These are phyloP conservation scores for Meiosimyza platycephala DNA, from an alignment of 2,888 invertebrate genomes.

Conservation along the genomic window DNA sequence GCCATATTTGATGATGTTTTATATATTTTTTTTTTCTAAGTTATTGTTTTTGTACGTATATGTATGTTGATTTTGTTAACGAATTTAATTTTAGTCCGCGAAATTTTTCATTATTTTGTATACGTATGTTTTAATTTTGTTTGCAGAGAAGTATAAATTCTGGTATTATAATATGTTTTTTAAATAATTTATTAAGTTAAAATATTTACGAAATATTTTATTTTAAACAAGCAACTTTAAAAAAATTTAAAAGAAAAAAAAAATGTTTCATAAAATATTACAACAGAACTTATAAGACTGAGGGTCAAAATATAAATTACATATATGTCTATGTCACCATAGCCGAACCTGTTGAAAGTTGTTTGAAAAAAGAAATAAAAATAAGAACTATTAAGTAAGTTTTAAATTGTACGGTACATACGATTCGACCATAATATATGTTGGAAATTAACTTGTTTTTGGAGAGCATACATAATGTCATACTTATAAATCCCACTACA, in stretches of 20 bases:
- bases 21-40: too few relatives aligned
- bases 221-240: not conserved
- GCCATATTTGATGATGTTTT: too few relatives aligned
- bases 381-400: not conserved
- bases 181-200: not conserved
- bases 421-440: too few relatives aligned
- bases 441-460: too few relatives aligned
- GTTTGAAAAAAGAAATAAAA: conserved; percentile 1
- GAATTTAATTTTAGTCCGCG: too few relatives aligned
- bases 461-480: too few relatives aligned
- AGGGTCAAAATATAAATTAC: conserved; percentile 14
- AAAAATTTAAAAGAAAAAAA: not conserved
- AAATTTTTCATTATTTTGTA: too few relatives aligned
- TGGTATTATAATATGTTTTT: not conserved
- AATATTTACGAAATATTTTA: not conserved
- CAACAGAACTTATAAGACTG: conserved; percentile 29
- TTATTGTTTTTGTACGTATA: too few relatives aligned
- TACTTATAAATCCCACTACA: too few relatives aligned
- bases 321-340: not conserved
- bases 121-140: not conserved
- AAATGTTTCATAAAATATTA: not conserved
- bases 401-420: too few relatives aligned
- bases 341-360: conserved; percentile 1
- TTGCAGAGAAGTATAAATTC: not conserved
- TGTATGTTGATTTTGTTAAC: too few relatives aligned